Conservation (phyloP, 2,797 vertebrate genomes). For the Lophius americanus region DNA sequence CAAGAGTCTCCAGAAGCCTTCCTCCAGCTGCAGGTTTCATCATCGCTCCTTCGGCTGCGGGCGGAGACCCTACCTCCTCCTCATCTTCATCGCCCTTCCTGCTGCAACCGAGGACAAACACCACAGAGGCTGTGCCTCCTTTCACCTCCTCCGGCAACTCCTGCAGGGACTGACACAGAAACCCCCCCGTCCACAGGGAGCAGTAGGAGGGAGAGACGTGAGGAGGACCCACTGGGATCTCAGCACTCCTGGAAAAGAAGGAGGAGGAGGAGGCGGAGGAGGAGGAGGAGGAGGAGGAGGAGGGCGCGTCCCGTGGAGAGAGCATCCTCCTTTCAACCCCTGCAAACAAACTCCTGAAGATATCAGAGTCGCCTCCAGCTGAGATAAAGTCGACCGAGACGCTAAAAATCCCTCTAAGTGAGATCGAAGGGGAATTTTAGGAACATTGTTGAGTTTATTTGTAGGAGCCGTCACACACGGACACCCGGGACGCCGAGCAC, state of each 20-base stretch:
- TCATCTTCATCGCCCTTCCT: neutral
- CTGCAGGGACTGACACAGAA: neutral
- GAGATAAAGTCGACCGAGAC: too few relatives aligned
- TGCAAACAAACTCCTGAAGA: conserved; percentile 3
- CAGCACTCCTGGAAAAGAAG: conserved; percentile 44
- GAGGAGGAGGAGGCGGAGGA: conserved; percentile 12
- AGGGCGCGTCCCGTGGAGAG: conserved; percentile 38
- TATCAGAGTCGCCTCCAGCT: neutral
- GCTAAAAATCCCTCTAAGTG: neutral
- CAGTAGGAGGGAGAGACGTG: conserved; percentile 25
- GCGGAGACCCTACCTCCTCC: conserved; percentile 27
- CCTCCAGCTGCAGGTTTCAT: conserved; percentile 2
- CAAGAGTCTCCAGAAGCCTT: conserved; percentile 1
- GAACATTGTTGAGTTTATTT: neutral
- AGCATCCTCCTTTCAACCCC: conserved; percentile 52
- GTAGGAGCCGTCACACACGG: conserved; percentile 1
- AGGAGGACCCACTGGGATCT: conserved; percentile 52
- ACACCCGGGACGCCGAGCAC: conserved; percentile 48
- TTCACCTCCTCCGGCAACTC: conserved; percentile 6
- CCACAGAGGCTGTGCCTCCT: neutral
- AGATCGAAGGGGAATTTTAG: neutral
- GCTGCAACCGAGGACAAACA: conserved; percentile 21
- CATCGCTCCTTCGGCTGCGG: neutral
- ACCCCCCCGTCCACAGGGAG: neutral
- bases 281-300: conserved; percentile 30